phyloP scores from a whole-genome alignment of 2,113 vertebrate species.

The Acrocephalus arundinaceus region DNA sequence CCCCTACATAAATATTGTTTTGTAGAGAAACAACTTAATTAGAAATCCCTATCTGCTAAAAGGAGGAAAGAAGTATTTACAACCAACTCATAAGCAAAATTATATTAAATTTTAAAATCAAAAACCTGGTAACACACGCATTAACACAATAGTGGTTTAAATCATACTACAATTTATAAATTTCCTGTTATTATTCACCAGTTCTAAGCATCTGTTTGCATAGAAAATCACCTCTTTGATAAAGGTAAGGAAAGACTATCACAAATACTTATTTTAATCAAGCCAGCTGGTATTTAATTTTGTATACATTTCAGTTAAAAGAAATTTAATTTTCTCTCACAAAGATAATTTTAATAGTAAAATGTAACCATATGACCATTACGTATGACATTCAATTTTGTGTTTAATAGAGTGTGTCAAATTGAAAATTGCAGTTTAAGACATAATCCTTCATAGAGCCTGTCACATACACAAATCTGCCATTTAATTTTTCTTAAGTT shows the following conservation, averaged over 20 bases:
- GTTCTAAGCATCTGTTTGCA: neutral
- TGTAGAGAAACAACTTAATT: neutral
- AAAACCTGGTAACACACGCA: neutral
- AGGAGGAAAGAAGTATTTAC: neutral
- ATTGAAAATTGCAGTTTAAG: constrained; percentile 53
- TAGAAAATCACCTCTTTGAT: neutral
- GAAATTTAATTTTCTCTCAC: constrained; percentile 28
- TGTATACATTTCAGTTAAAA: constrained; percentile 26
- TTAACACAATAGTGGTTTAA: neutral
- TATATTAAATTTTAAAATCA: neutral
- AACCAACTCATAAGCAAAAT: neutral
- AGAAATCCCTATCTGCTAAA: neutral
- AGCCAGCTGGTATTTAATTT: constrained; percentile 17
- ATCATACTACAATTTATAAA: neutral
- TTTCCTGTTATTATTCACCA: neutral
- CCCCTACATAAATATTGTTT: neutral
- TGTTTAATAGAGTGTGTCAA: constrained; percentile 54
- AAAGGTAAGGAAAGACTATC: neutral
- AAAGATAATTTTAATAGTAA: constrained; percentile 40
- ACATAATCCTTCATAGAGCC: constrained; percentile 24
- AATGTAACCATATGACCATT: constrained; percentile 19
- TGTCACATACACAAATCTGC: constrained; percentile 20
- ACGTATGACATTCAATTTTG: constrained; percentile 21
- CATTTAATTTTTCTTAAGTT: constrained; percentile 46
- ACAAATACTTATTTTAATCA: neutral